Evolutionary conservation across 2,888 invertebrate species (phyloP).

Genomic region (Pammene aurita): DNA sequence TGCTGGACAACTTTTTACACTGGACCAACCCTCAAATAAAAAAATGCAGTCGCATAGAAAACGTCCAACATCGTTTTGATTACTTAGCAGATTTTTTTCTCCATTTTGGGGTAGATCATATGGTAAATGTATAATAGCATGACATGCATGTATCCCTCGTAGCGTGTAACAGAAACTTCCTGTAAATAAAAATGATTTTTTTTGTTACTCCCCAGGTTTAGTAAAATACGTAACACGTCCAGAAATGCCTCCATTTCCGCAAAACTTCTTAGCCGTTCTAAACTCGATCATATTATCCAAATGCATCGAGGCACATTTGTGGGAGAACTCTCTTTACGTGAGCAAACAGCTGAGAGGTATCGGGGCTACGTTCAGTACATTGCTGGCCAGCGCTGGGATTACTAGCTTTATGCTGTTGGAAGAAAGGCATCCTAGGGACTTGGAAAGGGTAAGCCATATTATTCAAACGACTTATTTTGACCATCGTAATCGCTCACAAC

Average conservation of each 20-base stretch:
- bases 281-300: constrained; percentile 86
- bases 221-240: constrained; percentile 81
- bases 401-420: constrained; percentile 85
- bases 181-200: too few relatives aligned
- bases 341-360: constrained; percentile 88
- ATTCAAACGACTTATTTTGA: too few relatives aligned
- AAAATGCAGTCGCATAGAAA: too few relatives aligned
- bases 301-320: constrained; percentile 86
- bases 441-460: constrained; percentile 87
- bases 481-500: too few relatives aligned
- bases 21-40: too few relatives aligned
- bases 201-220: constrained; percentile 73
- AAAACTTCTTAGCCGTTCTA: constrained; percentile 80
- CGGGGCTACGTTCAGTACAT: constrained; percentile 85
- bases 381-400: constrained; percentile 86
- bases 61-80: too few relatives aligned
- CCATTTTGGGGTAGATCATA: too few relatives aligned
- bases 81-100: too few relatives aligned
- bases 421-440: constrained; percentile 87
- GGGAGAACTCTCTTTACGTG: constrained; percentile 89
- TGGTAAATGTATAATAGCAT: too few relatives aligned
- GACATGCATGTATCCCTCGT: too few relatives aligned
- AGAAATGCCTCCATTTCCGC: constrained; percentile 54
- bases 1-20: too few relatives aligned
- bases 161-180: too few relatives aligned